phyloP scores from a whole-genome alignment of 2,888 invertebrate species.

The Bellardia pandia region DNA sequence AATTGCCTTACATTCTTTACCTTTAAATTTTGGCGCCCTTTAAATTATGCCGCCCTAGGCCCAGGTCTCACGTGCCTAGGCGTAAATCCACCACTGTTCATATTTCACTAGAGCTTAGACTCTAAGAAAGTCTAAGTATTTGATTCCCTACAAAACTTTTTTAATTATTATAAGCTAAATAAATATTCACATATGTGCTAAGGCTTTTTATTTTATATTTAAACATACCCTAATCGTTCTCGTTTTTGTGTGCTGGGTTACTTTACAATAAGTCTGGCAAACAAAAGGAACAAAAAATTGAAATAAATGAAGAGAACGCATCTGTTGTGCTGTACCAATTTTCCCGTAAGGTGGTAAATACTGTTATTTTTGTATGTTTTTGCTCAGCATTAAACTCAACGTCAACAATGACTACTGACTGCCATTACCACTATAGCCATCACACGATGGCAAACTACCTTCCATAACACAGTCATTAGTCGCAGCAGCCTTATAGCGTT shows the following conservation, averaged over 20 bases:
- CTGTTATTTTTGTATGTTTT: constrained; percentile 46
- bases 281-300: constrained; percentile 31
- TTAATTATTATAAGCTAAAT: too few species aligned
- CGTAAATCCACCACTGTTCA: too few species aligned
- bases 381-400: constrained; percentile 46
- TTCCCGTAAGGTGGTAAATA: constrained; percentile 71
- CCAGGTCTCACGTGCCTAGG: too few species aligned
- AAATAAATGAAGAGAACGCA: constrained; percentile 66
- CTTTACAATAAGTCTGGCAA: neutral
- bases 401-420: constrained; percentile 47
- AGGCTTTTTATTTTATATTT: too few species aligned
- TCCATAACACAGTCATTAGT: constrained; percentile 33
- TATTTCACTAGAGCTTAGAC: too few species aligned
- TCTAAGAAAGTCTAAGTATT: too few species aligned
- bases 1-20: too few species aligned
- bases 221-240: too few species aligned
- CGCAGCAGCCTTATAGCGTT: constrained; percentile 44
- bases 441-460: constrained; percentile 25
- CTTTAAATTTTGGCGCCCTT: too few species aligned
- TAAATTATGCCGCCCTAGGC: too few species aligned
- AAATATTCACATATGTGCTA: too few species aligned
- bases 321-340: constrained; percentile 70
- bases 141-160: too few species aligned
- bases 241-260: constrained; percentile 5
- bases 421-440: constrained; percentile 25